Evolutionary conservation across 37 sponge, comb jelly and placozoan genomes (phyloP).

Genomic region (Axinella damicornis): DNA sequence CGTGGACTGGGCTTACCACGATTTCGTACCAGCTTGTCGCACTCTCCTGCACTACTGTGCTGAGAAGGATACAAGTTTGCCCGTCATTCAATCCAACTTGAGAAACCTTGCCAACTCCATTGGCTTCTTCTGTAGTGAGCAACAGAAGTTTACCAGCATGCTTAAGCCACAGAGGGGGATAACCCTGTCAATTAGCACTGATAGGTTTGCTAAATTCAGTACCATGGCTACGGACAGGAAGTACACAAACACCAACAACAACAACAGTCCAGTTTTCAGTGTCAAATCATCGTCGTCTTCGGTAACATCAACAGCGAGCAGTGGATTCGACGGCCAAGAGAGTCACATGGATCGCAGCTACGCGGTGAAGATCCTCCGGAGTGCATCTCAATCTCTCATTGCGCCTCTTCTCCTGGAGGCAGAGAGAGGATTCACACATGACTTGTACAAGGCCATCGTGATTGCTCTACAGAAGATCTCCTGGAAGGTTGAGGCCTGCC

Average conservation of each 20-base stretch:
- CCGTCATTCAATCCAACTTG: constrained; percentile 42
- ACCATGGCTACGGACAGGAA: neutral
- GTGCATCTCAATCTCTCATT: constrained; percentile 42
- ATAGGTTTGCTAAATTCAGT: constrained; percentile 2
- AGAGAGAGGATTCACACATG: constrained; percentile 38
- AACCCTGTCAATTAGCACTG: neutral
- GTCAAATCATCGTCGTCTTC: neutral
- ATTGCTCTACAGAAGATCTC: constrained; percentile 62
- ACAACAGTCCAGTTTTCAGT: too few relatives aligned
- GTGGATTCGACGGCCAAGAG: constrained; percentile 3
- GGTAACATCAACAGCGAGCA: neutral
- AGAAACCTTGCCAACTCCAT: constrained; percentile 59
- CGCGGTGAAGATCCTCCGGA: constrained; percentile 60
- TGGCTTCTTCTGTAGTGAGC: constrained; percentile 53
- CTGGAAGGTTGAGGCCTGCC: constrained; percentile 79
- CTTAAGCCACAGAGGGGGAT: neutral
- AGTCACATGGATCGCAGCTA: constrained; percentile 21
- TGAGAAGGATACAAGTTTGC: neutral
- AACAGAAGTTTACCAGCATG: constrained; percentile 24
- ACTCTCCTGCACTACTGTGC: constrained; percentile 48
- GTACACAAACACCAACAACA: neutral
- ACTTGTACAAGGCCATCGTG: constrained; percentile 49
- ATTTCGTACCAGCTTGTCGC: constrained; percentile 56
- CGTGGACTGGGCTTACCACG: constrained; percentile 47
- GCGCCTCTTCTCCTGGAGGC: constrained; percentile 26